Conservation (phyloP, 2,888 invertebrate genomes). For the Pristionchus arcanus region DNA sequence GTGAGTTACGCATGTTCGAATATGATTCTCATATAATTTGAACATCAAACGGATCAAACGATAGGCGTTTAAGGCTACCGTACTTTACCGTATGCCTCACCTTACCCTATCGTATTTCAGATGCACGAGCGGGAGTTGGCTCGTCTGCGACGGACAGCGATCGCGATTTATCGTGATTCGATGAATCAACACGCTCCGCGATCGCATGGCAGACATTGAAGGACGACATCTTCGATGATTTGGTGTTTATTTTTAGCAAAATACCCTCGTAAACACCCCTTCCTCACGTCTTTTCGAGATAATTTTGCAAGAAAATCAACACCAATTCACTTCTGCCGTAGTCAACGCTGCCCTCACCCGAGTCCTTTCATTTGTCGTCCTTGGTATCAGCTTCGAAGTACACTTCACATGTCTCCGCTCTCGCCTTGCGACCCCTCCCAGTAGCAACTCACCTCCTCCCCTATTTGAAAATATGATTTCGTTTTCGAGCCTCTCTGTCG, state of each 20-base stretch:
- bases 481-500: neutral
- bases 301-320: too few species aligned
- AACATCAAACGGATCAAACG: too few species aligned
- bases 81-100: neutral
- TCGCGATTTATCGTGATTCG: neutral
- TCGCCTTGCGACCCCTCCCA: neutral
- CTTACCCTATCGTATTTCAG: neutral
- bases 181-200: neutral
- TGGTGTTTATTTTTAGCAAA: neutral
- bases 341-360: neutral
- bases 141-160: neutral
- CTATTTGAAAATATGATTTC: neutral
- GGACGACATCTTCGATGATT: neutral
- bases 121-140: neutral
- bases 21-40: too few species aligned
- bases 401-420: neutral
- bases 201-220: neutral
- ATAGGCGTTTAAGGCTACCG: too few species aligned
- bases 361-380: neutral
- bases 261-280: neutral
- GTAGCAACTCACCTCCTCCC: neutral
- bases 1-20: too few species aligned
- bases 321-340: neutral
- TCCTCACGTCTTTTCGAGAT: neutral
- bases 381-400: neutral